Conservation (phyloP, 2,888 invertebrate genomes). For the Drosophila merina region DNA sequence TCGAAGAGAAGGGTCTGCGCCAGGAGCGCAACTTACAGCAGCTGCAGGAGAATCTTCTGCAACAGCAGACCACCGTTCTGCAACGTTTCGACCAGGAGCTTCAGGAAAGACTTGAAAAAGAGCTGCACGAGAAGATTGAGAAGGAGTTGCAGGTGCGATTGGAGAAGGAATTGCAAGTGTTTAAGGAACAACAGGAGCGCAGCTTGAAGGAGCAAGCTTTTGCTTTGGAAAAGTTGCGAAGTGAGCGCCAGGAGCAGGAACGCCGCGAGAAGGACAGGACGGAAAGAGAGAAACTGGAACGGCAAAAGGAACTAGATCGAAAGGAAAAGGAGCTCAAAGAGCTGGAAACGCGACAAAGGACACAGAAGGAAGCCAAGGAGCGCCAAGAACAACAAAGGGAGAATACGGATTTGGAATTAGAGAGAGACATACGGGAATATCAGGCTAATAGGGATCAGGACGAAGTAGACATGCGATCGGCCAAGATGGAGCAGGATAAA, state of each 20-base stretch:
- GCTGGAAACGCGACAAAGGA: neutral
- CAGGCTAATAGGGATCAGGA: neutral
- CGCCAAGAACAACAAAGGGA: neutral
- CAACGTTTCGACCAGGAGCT: neutral
- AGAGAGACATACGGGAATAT: slow-evolving; percentile 1
- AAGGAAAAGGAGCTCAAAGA: neutral
- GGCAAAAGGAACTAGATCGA: neutral
- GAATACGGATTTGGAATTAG: neutral
- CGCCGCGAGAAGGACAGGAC: neutral
- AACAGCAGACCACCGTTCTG: neutral
- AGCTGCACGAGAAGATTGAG: slow-evolving; percentile 3
- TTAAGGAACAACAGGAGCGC: slow-evolving; percentile 22
- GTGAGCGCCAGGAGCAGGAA: slow-evolving; percentile 17
- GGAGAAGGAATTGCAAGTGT: neutral
- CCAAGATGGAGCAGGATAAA: slow-evolving; percentile 16
- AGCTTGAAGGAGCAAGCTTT: slow-evolving; percentile 5
- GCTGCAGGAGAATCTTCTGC: slow-evolving; percentile 2
- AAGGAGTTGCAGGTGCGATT: slow-evolving; percentile 10
- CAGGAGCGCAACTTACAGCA: slow-evolving; percentile 27
- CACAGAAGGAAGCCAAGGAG: neutral
- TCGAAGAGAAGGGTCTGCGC: slow-evolving; percentile 2
- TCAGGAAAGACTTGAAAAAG: neutral
- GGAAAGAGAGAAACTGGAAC: slow-evolving; percentile 17
- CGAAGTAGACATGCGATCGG: slow-evolving; percentile 7
- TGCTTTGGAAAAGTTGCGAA: slow-evolving; percentile 1